A percentile compares a stretch with the other conserved stretches of the same genome.
phyloP scores from a whole-genome alignment of 2,888 invertebrate species.

The Odontocerum albicorne region DNA sequence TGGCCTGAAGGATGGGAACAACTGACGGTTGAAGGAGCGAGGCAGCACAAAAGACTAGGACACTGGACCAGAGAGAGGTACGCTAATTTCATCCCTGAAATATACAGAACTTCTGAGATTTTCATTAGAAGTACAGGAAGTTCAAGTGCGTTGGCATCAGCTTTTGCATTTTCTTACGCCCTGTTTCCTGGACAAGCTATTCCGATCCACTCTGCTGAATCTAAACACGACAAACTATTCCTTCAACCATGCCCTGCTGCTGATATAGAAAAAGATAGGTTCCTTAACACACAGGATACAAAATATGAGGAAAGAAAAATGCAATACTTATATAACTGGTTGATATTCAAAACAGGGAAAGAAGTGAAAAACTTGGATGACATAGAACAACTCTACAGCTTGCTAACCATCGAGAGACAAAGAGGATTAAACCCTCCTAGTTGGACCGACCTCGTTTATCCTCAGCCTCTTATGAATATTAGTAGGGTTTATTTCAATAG shows the following conservation, averaged over 20 bases:
- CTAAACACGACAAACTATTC: constrained; percentile 15
- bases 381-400: constrained; percentile 22
- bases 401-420: constrained; percentile 23
- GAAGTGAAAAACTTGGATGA: constrained; percentile 1
- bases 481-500: constrained; percentile 11
- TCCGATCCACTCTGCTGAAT: constrained; percentile 19
- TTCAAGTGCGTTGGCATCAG: constrained; percentile 26
- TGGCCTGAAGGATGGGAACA: constrained; percentile 33
- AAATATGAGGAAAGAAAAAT: constrained; percentile 12
- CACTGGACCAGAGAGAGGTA: constrained; percentile 18
- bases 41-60: constrained; percentile 24
- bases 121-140: constrained; percentile 26
- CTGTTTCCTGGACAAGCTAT: constrained; percentile 28
- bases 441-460: constrained; percentile 24
- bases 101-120: constrained; percentile 1
- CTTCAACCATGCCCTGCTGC: constrained; percentile 25
- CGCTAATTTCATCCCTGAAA: constrained; percentile 11
- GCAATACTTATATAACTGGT: constrained; percentile 11
- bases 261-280: constrained; percentile 15
- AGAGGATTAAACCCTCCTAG: constrained; percentile 16
- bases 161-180: constrained; percentile 15
- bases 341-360: constrained; percentile 16
- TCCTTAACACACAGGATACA: not conserved
- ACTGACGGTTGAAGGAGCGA: constrained; percentile 24
- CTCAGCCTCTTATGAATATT: constrained; percentile 23